phyloP scores from a whole-genome alignment of 2,113 vertebrate species.

The Pogonocichla stellata region DNA sequence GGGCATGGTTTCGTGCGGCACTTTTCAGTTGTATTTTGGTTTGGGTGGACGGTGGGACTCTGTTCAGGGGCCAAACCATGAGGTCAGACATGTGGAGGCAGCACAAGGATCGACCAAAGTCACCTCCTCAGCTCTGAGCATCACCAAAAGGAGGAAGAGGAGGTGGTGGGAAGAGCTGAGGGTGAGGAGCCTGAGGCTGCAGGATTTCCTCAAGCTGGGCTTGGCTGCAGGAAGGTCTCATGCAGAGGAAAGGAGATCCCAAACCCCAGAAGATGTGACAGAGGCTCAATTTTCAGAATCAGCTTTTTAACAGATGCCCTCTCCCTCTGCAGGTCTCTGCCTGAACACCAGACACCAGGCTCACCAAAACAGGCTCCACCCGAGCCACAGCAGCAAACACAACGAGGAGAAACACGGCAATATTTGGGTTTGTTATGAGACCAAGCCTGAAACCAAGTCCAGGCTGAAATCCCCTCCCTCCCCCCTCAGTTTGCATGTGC shows the following conservation, averaged over 20 bases:
- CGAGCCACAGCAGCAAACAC: neutral
- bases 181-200: neutral
- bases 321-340: neutral
- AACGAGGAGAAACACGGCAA: rapidly evolving
- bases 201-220: neutral
- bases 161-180: neutral
- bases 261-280: neutral
- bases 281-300: neutral
- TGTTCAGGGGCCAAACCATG: neutral
- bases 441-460: neutral
- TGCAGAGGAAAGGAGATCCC: neutral
- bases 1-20: rapidly evolving
- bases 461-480: neutral
- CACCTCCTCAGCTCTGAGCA: neutral
- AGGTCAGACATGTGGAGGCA: neutral
- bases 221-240: neutral
- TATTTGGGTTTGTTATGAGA: neutral
- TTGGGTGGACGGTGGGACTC: neutral
- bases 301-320: neutral
- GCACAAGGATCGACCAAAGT: neutral
- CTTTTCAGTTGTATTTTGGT: rapidly evolving
- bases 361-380: neutral
- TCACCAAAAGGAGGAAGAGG: neutral
- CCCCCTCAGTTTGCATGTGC: neutral
- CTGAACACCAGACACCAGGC: neutral